Percentiles rank a stretch among this genome's conserved stretches.
phyloP scores from a whole-genome alignment of 2,113 vertebrate species.

The Circaetus cinerascens region DNA sequence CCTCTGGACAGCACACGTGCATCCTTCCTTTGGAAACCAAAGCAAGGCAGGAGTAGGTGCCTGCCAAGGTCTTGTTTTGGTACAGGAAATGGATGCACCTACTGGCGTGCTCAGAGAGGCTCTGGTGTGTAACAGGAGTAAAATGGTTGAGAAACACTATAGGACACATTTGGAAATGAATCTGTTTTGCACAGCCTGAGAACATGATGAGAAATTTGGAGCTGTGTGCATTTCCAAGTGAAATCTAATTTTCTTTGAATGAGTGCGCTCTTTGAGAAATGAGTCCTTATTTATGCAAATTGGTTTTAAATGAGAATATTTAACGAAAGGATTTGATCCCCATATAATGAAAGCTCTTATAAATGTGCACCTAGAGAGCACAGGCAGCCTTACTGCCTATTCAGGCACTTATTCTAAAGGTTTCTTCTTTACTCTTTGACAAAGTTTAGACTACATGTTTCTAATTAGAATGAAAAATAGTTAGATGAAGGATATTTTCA shows the following conservation, averaged over 20 bases:
- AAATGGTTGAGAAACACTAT: not conserved
- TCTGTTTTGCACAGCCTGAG: not conserved
- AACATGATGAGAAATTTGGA: not conserved
- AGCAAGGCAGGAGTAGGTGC: not conserved
- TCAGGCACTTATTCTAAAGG: slow-evolving; percentile 1
- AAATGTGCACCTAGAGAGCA: slow-evolving; percentile 43
- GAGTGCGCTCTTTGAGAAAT: slow-evolving; percentile 42
- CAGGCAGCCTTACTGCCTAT: not conserved
- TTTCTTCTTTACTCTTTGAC: not conserved
- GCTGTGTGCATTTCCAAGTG: slow-evolving; percentile 11
- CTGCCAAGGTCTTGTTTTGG: not conserved
- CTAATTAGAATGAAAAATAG: slow-evolving; percentile 26
- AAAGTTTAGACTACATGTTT: not conserved
- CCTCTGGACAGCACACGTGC: not conserved
- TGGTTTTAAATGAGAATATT: slow-evolving; percentile 73
- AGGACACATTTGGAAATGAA: not conserved
- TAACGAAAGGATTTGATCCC: slow-evolving; percentile 58
- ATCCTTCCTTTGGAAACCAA: not conserved
- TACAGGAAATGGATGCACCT: not conserved
- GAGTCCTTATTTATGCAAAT: slow-evolving; percentile 71
- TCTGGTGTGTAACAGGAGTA: not conserved
- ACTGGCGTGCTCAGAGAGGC: not conserved
- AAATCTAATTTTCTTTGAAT: slow-evolving; percentile 49
- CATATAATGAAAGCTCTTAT: slow-evolving; percentile 47
- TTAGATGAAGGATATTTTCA: slow-evolving; percentile 12